Evolutionary conservation across 2,888 invertebrate genomes (phyloP).

Genomic region (Hesperia comma): DNA sequence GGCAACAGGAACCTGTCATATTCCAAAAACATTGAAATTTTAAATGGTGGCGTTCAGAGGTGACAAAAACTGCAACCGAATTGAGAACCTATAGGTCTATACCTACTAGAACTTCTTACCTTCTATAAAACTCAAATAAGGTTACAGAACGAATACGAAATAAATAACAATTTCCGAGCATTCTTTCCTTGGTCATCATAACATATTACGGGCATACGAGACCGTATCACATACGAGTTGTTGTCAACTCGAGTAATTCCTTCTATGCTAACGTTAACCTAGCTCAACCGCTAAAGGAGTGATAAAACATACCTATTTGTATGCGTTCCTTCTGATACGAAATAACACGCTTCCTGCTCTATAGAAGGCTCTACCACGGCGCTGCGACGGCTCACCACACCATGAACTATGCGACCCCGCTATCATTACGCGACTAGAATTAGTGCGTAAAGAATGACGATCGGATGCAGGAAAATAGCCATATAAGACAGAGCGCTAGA

Average conservation of each 20-base stretch:
- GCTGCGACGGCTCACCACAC: constrained; percentile 38
- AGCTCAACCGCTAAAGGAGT: neutral
- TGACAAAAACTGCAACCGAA: too few relatives aligned
- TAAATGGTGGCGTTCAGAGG: too few relatives aligned
- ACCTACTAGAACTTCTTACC: too few relatives aligned
- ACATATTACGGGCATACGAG: too few relatives aligned
- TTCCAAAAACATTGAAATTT: too few relatives aligned
- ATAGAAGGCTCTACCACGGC: constrained; percentile 49
- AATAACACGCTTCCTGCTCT: constrained; percentile 47
- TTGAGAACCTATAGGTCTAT: too few relatives aligned
- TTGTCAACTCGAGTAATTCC: neutral
- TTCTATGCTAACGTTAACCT: neutral
- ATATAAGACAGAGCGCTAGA: constrained; percentile 44
- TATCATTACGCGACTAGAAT: constrained; percentile 46
- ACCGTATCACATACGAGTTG: too few relatives aligned
- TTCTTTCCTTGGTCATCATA: neutral
- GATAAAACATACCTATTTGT: constrained; percentile 10
- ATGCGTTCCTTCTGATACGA: constrained; percentile 8
- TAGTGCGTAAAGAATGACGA: constrained; percentile 47
- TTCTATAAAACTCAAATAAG: too few relatives aligned
- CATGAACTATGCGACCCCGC: constrained; percentile 59
- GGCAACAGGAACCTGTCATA: too few relatives aligned
- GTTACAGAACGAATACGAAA: too few relatives aligned
- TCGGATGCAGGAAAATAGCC: constrained; percentile 46
- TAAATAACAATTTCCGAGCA: neutral